A percentile compares a stretch with the other conserved stretches of the same genome.
These are phyloP conservation scores for Tragelaphus oryx DNA, from an alignment of 2,797 vertebrate species.

Conservation along the genomic window DNA sequence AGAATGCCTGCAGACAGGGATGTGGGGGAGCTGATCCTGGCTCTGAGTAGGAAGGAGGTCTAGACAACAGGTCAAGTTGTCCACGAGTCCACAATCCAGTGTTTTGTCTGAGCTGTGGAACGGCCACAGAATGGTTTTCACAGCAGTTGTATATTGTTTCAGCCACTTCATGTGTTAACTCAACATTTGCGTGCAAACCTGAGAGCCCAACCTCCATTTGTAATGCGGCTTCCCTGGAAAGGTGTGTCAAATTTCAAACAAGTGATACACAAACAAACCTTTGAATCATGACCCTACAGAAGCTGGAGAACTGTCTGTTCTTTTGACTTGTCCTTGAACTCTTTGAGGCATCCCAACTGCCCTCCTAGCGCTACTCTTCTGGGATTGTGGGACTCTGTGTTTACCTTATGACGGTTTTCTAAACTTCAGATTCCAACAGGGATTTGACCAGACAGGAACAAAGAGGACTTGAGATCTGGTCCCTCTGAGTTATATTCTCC, in stretches of 20 bases:
- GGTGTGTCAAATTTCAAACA: conserved; percentile 13
- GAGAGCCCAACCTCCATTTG: neutral
- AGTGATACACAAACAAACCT: neutral
- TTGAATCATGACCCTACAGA: neutral
- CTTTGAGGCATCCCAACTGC: neutral
- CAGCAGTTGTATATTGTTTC: neutral
- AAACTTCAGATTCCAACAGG: neutral
- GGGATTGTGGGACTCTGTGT: neutral
- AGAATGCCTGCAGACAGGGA: neutral
- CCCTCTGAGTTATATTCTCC: neutral
- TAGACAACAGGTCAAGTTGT: neutral
- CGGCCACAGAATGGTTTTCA: neutral
- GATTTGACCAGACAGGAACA: neutral
- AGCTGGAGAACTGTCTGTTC: neutral
- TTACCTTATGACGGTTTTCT: neutral
- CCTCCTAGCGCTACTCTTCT: neutral
- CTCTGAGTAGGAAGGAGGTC: neutral
- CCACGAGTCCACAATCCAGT: neutral
- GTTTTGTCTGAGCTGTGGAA: neutral
- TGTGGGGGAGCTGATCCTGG: neutral
- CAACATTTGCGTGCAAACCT: neutral
- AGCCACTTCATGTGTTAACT: neutral
- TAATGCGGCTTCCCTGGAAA: neutral
- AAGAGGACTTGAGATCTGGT: neutral
- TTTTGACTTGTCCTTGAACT: neutral